Percentiles rank a stretch among this genome's conserved stretches.
Evolutionary conservation across 2,113 vertebrate species (phyloP).

Genomic region (Manacus vitellinus): DNA sequence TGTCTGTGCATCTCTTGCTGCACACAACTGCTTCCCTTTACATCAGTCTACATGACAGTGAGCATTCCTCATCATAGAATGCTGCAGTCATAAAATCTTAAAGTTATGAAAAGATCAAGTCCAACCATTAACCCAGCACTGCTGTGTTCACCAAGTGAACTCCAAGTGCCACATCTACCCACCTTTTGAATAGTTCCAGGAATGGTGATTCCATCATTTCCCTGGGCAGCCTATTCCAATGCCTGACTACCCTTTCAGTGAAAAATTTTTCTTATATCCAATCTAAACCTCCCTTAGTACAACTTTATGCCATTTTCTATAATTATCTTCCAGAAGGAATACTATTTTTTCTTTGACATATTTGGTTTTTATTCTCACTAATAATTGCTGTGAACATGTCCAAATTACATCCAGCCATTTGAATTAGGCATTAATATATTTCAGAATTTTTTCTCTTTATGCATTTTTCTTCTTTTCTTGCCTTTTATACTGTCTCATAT

Average conservation of each 20-base stretch:
- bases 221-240: background rate
- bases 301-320: background rate
- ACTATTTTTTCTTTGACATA: background rate
- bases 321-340: background rate
- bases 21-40: background rate
- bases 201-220: background rate
- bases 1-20: background rate
- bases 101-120: background rate
- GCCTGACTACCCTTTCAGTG: background rate
- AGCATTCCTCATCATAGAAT: background rate
- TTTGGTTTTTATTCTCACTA: background rate
- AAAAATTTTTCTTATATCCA: background rate
- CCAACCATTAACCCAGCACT: background rate
- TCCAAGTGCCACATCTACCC: background rate
- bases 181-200: background rate
- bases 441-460: background rate
- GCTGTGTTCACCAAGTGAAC: background rate
- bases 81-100: background rate
- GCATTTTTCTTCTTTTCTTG: background rate
- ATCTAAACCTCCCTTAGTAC: background rate
- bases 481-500: background rate
- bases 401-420: background rate
- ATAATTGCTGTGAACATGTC: background rate
- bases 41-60: background rate
- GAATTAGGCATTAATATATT: background rate